Conservation (phyloP, 2,797 vertebrate genomes). For the Lacerta viridis region DNA sequence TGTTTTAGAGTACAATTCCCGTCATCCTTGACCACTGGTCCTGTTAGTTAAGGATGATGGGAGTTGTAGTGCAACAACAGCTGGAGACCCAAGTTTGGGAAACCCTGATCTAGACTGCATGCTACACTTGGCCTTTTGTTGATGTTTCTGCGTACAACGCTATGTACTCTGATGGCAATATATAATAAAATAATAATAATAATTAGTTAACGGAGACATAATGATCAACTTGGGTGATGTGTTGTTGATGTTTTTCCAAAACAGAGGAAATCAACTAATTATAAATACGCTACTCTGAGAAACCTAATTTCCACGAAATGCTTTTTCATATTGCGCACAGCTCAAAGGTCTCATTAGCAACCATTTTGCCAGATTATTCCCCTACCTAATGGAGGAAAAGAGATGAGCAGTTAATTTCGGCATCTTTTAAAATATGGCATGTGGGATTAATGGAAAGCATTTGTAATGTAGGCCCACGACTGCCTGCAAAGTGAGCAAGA, state of each 20-base stretch:
- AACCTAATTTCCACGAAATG: conserved; percentile 54
- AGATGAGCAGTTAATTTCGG: conserved; percentile 33
- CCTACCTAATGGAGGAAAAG: conserved; percentile 21
- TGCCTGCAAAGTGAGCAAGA: conserved; percentile 13
- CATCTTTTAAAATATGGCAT: conserved; percentile 23
- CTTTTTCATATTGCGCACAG: conserved; percentile 43
- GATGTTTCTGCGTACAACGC: neutral
- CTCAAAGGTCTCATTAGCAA: neutral
- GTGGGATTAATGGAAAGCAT: conserved; percentile 24
- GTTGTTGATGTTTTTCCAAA: neutral
- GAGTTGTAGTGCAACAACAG: no score
- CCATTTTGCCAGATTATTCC: conserved; percentile 55
- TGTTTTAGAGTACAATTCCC: no score
- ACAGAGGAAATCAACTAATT: neutral
- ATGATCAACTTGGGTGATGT: conserved; percentile 4
- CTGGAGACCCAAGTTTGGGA: no score
- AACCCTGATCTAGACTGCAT: neutral
- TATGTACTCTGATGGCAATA: neutral
- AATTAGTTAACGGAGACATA: conserved; percentile 69
- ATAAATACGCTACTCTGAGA: conserved; percentile 51
- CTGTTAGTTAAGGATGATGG: no score
- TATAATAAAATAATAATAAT: neutral
- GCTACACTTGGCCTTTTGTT: neutral
- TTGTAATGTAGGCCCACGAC: conserved; percentile 9
- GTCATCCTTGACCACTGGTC: no score